Evolutionary conservation across 1,140 invertebrate species (phyloP), one percentile per base, ranked within the genome.

Genomic region (Drosophila bifasciata): DNA sequence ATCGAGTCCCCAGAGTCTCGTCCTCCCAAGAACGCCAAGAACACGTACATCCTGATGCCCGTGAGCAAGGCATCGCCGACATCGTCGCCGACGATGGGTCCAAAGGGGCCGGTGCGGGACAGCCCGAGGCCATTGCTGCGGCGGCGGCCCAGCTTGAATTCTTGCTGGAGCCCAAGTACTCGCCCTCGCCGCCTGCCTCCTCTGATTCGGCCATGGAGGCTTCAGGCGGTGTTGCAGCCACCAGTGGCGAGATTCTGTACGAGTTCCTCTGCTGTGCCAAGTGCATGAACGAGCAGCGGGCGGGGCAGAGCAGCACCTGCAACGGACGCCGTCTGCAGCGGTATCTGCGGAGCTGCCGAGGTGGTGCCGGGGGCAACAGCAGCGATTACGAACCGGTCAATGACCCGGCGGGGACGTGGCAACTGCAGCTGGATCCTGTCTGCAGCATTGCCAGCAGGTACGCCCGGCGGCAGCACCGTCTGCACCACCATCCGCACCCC

Each of bases 221-320:
- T n/a, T 40, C 13, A 1, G 45, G 16, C 6, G 66, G 25, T 5
- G 60, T 21, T 1, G 70, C 23, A 21, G 51, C 49, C 11, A 8
- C 4, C 32, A 11, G 32, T 3, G 72, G 75, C 21, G 91, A 91
- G 39, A 73, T 91, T 46, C 66, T 92, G 17, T 92, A 92, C 57
- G 91, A 92, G 69, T 91, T 92, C 55, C 51, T 92, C 9, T 92
- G 91, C 62, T 92, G 91, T 67, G 91, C 91, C 50, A 91, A 90
- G 70, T 92, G 91, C 52, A 89, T 91, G 77, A 91, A 91, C 68
- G 91, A 90, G 48, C 75, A 78, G 36, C 80, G 76, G n/a, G 46
- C 66, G 13, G 57, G 72, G 16, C 67, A 56, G 23, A 74, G 61
- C 36, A 57, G 73, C 25, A 76, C 57, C 15, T 89, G 84, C 50